Conservation (phyloP, 2,888 invertebrate species). For the Spialia ferax region DNA sequence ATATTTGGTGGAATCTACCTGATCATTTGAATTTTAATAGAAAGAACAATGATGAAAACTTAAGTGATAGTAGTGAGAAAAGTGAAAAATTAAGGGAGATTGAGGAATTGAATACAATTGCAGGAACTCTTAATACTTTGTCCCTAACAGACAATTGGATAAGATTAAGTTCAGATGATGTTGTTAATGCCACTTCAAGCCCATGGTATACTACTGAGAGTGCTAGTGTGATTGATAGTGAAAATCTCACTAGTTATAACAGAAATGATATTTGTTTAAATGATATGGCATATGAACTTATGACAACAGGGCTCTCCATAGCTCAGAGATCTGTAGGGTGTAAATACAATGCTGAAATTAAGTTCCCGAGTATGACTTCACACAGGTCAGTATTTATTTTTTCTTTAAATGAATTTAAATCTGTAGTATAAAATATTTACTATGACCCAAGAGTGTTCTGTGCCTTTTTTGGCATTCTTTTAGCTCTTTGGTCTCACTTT, state of each 20-base stretch:
- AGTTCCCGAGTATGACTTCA: conserved; percentile 61
- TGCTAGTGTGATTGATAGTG: conserved; percentile 71
- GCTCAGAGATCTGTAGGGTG: conserved; percentile 55
- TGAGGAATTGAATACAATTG: conserved; percentile 57
- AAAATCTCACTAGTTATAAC: conserved; percentile 62
- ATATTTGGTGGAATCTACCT: conserved; percentile 76
- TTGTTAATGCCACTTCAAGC: conserved; percentile 55
- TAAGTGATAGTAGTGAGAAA: conserved; percentile 37
- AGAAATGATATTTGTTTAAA: conserved; percentile 56
- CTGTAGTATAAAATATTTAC: too few relatives aligned
- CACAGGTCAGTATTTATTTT: conserved; percentile 61
- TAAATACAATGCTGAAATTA: conserved; percentile 52
- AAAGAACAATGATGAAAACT: conserved; percentile 50
- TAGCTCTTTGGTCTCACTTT: too few relatives aligned
- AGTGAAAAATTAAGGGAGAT: conserved; percentile 45
- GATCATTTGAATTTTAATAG: conserved; percentile 53
- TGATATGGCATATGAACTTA: conserved; percentile 61
- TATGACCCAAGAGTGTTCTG: too few relatives aligned
- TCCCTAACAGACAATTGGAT: conserved; percentile 70
- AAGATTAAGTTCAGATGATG: conserved; percentile 46
- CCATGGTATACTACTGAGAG: conserved; percentile 67
- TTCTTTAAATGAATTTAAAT: not conserved
- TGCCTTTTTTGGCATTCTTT: too few relatives aligned
- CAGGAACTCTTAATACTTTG: conserved; percentile 66
- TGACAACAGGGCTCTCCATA: conserved; percentile 53